Base-by-base conservation (phyloP, 2,797 vertebrate genomes). In the Oryzias sinensis region DNA sequence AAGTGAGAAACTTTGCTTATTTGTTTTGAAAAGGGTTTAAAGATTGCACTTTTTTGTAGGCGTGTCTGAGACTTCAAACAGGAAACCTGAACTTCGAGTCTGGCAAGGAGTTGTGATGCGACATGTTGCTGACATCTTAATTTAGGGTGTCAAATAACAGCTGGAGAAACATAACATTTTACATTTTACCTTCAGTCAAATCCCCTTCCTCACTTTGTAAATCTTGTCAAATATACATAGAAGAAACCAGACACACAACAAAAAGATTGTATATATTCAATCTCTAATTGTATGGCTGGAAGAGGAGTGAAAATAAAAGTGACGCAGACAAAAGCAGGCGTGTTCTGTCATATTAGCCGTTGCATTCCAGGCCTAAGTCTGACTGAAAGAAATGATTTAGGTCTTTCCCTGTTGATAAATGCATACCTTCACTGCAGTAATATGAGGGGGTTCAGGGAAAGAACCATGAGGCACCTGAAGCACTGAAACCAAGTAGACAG, bases 401-500 rank as follows among this genome's bases (percentile, higher is more conserved):
- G 59, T 79, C 51, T 65, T 66, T 74, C 81, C 61, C 53, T 71
- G 68, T 68, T 83, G 80, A 89, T 84, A 86, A 86, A 88, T 83
- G 81, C 80, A 84, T 81, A 68, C 80, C 77, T 84, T 79, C 55
- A 16, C 61, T 76, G 72, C 74, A 68, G 70, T 83, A 71, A 86
- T 83, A 83, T 71, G 70, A 71, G 60, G 70, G 74, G 68, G 66
- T 63, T 60, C 24, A 7, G 52, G 56, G 66, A 49, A 76, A 68
- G 74, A 80, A 76, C 80, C 65, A 73, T 72, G 82, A 84, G 71
- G 81, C 86, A 87, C 87, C 85, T 81, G 84, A 85, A 84, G 83
- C 70, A 65, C 58, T 70, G 76, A 81, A 87, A 79, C 70, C 51
- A 50, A 61, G 73, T 68, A 77, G 75, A 61, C 61, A 57, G 58